Evolutionary conservation across 2,888 invertebrate genomes (phyloP), one percentile per base, ranked within the genome.

Genomic region (Zhuqinia jingwanae): DNA sequence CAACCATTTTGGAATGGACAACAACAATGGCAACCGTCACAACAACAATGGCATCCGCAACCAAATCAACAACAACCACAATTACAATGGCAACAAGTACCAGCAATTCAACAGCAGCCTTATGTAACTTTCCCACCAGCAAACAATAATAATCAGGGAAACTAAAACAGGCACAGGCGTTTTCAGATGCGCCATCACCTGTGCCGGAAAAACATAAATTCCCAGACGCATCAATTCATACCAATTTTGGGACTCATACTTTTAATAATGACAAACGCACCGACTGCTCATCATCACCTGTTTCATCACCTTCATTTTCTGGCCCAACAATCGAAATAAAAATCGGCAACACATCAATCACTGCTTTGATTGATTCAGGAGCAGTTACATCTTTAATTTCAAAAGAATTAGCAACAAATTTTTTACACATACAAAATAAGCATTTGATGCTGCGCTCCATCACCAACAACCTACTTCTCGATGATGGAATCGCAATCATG

Each of bases 401-500:
- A 8, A 25, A 25, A 22, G 22, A 45, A 25, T 15, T 78, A 1
- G n/a, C 65, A n/a, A 30, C 1, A 65, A n/a, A n/a, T 17, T 11
- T 65, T 1, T 2, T n/a, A 36, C 1, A 36, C 2, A 17, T 30
- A 2, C 0, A 10, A 20, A 65, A 65, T 17, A 42, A 65, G 1
- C 36, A 42, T 20, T 5, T 65, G 2, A 17, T 36, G 1, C 20
- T 65, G 1, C 6, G 36, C 1, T 65, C 65, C 1, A 10, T 65
- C 1, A 17, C 65, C 30, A 65, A 65, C 27, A 36, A 65, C 15
- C 1, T 17, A 5, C 68, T 80, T n/a, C 15, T 13, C 30, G 22
- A 80, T 20, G 30, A 68, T 0, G 80, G 80, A 17, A 65, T 65
- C 11, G 65, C 65, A 65, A n/a, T 65, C n/a, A 36, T 36, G 0